Base-by-base conservation (phyloP, 2,113 vertebrate species). In the Anseranas semipalmata region DNA sequence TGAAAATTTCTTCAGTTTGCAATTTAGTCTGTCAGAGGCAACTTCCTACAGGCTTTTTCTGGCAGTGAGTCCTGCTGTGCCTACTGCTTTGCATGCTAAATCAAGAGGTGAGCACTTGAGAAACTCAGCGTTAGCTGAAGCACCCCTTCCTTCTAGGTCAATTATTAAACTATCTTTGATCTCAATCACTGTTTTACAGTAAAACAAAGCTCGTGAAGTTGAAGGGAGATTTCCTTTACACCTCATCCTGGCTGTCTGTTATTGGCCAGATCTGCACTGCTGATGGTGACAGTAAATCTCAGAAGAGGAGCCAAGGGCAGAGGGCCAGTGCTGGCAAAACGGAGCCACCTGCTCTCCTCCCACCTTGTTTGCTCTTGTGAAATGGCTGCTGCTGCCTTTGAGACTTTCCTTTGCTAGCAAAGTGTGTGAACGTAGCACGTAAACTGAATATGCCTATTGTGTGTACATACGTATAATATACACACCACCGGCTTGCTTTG, bases 261-360 rank as follows among this genome's bases (percentile, higher is more conserved):
- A 5, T 18, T 1, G 1, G 75, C 75, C 63, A 53, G 8, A 80
- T 77, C 65, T 53, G 60, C 15, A 6, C 46, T 72, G 77, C 90
- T 50, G 70, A 28, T n/a, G 82, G 79, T 84, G 86, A 84, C 73
- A 72, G 73, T 56, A 75, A 52, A 75, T 68, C 41, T 84, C 4
- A 8, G 76, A 68, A 74, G 80, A 58, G 50, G 32, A 96, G 88
- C 86, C 90, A 93, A 95, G 94, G 92, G 96, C 89, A 89, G 66
- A 78, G 77, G 94, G 94, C 94, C 95, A 97, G 80, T 30, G 32
- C 53, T 93, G 94, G 90, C 70, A 37, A 84, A 91, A 90, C 76
- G 1, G 48, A 93, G 88, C 95, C 90, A 96, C 96, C 92, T 87
- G 94, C 96, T 95, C 80, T 76, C 92, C 73, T 93, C 76, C 83